Base-by-base conservation (phyloP, 2,113 vertebrate species). In the Hypomesus transpacificus region DNA sequence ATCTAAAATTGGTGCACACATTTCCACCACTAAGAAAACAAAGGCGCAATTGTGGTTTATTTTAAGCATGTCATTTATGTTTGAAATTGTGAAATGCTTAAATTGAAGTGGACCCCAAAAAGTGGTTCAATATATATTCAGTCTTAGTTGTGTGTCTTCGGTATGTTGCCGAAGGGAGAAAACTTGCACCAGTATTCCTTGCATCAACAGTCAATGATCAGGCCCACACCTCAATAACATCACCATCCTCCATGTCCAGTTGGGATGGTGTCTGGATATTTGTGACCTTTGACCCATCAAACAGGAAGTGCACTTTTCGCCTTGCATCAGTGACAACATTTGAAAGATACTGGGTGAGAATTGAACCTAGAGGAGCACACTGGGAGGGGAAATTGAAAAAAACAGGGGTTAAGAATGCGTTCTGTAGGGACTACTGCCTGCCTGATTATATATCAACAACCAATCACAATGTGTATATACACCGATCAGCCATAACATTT, bases 231-330 rank as follows among this genome's bases (percentile, higher is more conserved):
- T 93, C 91, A 9, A 93, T 85, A 68, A 93, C 86, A 84, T 93
- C 92, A 0, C 90, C 91, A 9, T 93, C 90, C 80, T 93, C 91
- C 92, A 93, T 91, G 75, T 92, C 89, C 3, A 93, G 90, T 76
- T 92, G 79, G 2, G 87, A 82, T 3, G 92, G 88, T 1, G 91
- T 92, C 68, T 91, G 82, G n/a, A 31, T 54, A 26, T 20, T 16
- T 0, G 17, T 70, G 75, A 93, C 76, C 64, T 83, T 90, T 74
- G 73, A 74, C 68, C 92, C 92, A 46, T 93, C 92, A 7, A 91
- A 93, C 16, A 83, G 82, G 77, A 93, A 93, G 31, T 71, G 20
- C 17, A 85, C 82, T 1, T 62, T 82, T 0, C 9, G 18, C 28
- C 20, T 74, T 4, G 68, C n/a, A 5, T 0, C 0, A 7, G n/a